Evolutionary conservation across 2,888 invertebrate genomes (phyloP).

Genomic region (Chrysodeixis includens): DNA sequence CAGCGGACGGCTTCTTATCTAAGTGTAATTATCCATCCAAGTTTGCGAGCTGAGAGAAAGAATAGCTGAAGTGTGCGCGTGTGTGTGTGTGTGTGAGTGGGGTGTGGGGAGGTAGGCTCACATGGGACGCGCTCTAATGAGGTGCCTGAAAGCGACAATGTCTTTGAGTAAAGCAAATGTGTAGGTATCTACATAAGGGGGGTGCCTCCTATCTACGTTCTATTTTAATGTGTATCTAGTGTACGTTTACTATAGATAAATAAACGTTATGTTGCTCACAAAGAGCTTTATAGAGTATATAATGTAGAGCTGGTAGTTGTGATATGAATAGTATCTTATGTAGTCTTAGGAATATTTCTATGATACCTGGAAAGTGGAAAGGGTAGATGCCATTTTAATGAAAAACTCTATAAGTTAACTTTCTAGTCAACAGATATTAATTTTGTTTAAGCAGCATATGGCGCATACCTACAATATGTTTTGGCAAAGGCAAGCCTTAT

Average conservation of each 20-base stretch:
- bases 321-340: slow-evolving; percentile 6
- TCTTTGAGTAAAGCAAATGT: slow-evolving; percentile 89
- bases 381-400: neutral
- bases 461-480: too few relatives aligned
- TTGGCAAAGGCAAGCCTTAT: too few relatives aligned
- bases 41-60: slow-evolving; percentile 87
- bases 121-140: slow-evolving; percentile 89
- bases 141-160: slow-evolving; percentile 90
- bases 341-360: neutral
- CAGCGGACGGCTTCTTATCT: slow-evolving; percentile 81
- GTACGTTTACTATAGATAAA: slow-evolving; percentile 63
- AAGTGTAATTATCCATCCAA: slow-evolving; percentile 87
- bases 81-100: slow-evolving; percentile 73
- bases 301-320: neutral
- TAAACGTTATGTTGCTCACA: slow-evolving; percentile 46
- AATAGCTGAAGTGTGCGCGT: slow-evolving; percentile 77
- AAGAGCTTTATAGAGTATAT: slow-evolving; percentile 29
- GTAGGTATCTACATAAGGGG: slow-evolving; percentile 87
- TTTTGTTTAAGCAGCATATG: too few relatives aligned
- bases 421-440: too few relatives aligned
- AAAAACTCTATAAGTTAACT: neutral
- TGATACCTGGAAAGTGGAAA: neutral
- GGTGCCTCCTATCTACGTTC: slow-evolving; percentile 76
- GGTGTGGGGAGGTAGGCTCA: slow-evolving; percentile 78
- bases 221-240: slow-evolving; percentile 67